A percentile compares a stretch with the other conserved stretches of the same genome.
These are phyloP conservation scores for Neopipo cinnamomea DNA, from an alignment of 2,113 vertebrate species.

Conservation along the genomic window DNA sequence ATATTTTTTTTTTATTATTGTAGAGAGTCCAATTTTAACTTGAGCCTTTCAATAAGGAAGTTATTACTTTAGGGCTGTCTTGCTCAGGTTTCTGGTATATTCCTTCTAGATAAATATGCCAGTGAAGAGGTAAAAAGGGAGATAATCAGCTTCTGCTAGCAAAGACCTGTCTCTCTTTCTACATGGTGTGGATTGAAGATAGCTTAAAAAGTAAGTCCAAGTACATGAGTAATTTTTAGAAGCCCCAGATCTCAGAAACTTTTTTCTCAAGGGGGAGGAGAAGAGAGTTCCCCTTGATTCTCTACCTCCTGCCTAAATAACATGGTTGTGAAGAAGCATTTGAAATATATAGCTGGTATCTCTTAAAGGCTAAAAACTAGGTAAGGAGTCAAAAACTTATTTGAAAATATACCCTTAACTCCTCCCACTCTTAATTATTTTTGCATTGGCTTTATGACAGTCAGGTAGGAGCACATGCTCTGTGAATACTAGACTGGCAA, in stretches of 20 bases:
- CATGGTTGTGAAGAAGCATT: neutral
- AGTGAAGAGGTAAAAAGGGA: neutral
- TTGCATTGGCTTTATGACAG: neutral
- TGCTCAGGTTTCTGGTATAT: neutral
- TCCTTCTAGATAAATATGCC: neutral
- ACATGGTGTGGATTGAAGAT: neutral
- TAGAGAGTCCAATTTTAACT: neutral
- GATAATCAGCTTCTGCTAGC: accelerated
- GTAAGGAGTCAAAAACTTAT: neutral
- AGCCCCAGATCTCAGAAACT: neutral
- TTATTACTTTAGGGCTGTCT: neutral
- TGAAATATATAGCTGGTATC: neutral
- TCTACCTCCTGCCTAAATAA: neutral
- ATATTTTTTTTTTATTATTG: neutral
- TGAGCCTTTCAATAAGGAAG: neutral
- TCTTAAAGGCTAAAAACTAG: neutral
- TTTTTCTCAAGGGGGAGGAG: neutral
- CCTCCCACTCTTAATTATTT: neutral
- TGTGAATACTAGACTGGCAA: neutral
- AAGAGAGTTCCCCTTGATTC: neutral
- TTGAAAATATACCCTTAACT: neutral
- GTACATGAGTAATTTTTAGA: neutral
- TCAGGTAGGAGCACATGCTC: neutral
- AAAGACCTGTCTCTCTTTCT: neutral
- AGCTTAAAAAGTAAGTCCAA: neutral